phyloP scores from a whole-genome alignment of 2,113 vertebrate species.

The Clinocottus analis region DNA sequence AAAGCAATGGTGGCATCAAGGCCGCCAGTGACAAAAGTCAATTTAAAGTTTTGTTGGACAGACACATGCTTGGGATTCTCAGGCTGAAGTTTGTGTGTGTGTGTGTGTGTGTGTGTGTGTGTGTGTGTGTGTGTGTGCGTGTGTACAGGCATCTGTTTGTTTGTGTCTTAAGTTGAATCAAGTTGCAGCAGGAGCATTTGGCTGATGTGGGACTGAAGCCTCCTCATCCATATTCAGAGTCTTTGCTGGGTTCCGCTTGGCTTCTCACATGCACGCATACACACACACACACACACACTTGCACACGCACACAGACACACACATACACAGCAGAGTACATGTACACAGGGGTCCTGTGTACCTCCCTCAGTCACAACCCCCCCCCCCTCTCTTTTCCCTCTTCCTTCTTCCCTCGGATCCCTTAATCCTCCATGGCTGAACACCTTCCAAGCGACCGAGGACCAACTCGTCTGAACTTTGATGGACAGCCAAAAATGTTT shows the following conservation, averaged over 20 bases:
- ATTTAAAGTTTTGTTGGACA: slow-evolving; percentile 66
- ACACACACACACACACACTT: background rate
- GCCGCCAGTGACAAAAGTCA: slow-evolving; percentile 70
- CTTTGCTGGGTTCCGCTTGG: slow-evolving; percentile 62
- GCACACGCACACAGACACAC: slow-evolving; percentile 24
- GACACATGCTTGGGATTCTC: slow-evolving; percentile 7
- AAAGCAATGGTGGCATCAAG: slow-evolving; percentile 48
- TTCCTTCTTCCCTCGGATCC: slow-evolving; percentile 42
- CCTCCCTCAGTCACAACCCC: slow-evolving; percentile 40
- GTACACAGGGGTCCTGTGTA: slow-evolving; percentile 50
- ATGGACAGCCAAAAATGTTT: slow-evolving; percentile 52
- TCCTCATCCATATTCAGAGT: slow-evolving; percentile 79
- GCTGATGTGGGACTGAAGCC: slow-evolving; percentile 65
- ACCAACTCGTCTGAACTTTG: slow-evolving; percentile 62
- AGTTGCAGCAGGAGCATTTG: slow-evolving; percentile 67
- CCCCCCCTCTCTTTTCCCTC: slow-evolving; percentile 27
- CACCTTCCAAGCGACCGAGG: slow-evolving; percentile 49
- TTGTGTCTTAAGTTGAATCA: slow-evolving; percentile 57
- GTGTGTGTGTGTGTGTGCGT: background rate
- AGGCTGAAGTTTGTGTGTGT: slow-evolving; percentile 2
- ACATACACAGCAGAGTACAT: slow-evolving; percentile 25
- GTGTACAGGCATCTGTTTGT: slow-evolving; percentile 29
- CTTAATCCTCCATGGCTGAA: slow-evolving; percentile 71
- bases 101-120: slow-evolving; percentile 18
- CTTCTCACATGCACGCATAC: slow-evolving; percentile 21